phyloP scores from a whole-genome alignment of 2,113 vertebrate genomes.

The Chionis minor region DNA sequence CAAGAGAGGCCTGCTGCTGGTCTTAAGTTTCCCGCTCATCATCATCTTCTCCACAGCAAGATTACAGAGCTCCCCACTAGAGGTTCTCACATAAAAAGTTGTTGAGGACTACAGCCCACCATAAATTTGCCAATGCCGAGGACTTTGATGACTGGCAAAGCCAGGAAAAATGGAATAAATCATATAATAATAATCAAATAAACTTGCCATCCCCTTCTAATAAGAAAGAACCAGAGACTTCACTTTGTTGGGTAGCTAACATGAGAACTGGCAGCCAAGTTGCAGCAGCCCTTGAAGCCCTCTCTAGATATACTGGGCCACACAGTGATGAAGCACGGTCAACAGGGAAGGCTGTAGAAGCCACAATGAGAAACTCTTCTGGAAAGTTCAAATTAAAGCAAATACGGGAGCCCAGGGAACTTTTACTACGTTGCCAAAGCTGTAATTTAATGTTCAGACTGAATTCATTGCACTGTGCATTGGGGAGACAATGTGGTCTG shows the following conservation, averaged over 20 bases:
- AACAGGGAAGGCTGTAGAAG: background rate
- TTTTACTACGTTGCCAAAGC: background rate
- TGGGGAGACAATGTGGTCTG: constrained; percentile 47
- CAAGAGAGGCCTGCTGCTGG: background rate
- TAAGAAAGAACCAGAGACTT: background rate
- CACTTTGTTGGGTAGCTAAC: background rate
- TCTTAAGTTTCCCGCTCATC: background rate
- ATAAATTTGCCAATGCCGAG: background rate
- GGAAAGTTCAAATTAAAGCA: constrained; percentile 18
- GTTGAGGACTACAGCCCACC: background rate
- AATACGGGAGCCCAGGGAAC: constrained; percentile 21
- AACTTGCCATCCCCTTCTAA: background rate
- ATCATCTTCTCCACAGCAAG: background rate
- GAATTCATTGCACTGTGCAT: background rate
- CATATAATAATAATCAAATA: no score
- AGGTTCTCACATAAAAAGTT: background rate
- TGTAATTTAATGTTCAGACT: constrained; percentile 51
- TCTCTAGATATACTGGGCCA: background rate
- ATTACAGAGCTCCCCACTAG: background rate
- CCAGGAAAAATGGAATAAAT: background rate
- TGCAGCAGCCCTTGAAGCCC: background rate
- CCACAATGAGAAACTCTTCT: background rate
- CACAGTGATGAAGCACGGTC: background rate
- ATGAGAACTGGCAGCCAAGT: background rate
- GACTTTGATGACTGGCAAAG: background rate